Conservation (phyloP, 2,888 invertebrate species). For the Leptinotarsa haldemani region DNA sequence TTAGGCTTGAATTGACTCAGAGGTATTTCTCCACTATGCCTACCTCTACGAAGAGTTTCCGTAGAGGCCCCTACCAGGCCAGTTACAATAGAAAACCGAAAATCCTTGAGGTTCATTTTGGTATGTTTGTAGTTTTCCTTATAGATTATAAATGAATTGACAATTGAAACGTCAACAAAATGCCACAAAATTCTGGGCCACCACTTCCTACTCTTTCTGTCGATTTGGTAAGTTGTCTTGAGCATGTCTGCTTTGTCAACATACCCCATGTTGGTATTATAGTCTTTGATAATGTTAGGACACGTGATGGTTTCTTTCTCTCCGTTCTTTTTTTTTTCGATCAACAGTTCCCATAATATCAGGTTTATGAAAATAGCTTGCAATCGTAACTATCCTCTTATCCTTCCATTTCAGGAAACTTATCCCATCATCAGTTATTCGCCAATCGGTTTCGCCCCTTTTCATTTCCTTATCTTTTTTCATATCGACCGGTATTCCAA, state of each 20-base stretch:
- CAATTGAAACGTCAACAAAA: constrained; percentile 43
- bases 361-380: constrained; percentile 23
- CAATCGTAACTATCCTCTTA: constrained; percentile 6
- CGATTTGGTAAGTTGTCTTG: constrained; percentile 49
- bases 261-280: constrained; percentile 49
- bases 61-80: constrained; percentile 32
- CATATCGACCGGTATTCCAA: constrained; percentile 3
- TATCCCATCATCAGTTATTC: constrained; percentile 12
- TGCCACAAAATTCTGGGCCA: constrained; percentile 52
- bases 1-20: constrained; percentile 38
- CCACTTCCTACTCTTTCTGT: constrained; percentile 53
- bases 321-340: constrained; percentile 53
- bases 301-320: constrained; percentile 44
- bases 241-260: constrained; percentile 55
- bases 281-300: constrained; percentile 47
- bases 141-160: constrained; percentile 45
- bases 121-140: constrained; percentile 23
- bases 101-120: constrained; percentile 37
- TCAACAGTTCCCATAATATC: constrained; percentile 29
- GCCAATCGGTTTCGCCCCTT: constrained; percentile 14
- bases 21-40: constrained; percentile 19
- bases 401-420: constrained; percentile 16
- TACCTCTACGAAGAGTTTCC: constrained; percentile 22
- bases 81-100: constrained; percentile 35
- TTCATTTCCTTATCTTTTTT: constrained; percentile 15